phyloP scores from a whole-genome alignment of 2,888 invertebrate species.

The Trissolcus brochymenae region DNA sequence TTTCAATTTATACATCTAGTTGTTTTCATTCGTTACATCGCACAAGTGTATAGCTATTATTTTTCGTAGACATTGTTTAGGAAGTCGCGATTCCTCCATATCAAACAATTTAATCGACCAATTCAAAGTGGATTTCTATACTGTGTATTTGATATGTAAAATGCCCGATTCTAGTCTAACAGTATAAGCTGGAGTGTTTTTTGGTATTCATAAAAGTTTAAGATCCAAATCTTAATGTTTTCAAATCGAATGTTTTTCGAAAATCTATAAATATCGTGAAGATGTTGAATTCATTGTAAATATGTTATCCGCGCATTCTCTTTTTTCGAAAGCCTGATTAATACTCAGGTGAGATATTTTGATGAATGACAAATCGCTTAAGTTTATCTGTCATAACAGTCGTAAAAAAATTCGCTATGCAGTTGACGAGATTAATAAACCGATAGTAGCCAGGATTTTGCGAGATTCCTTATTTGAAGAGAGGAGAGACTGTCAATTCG shows the following conservation, averaged over 20 bases:
- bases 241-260: too few relatives aligned
- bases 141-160: background rate
- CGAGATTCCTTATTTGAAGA: slow-evolving; percentile 24
- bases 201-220: too few relatives aligned
- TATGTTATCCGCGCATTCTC: background rate
- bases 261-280: too few relatives aligned
- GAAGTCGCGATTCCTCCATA: background rate
- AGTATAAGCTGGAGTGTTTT: background rate
- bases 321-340: slow-evolving; percentile 21
- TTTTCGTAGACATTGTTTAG: background rate
- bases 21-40: background rate
- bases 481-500: slow-evolving; percentile 10
- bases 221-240: too few relatives aligned
- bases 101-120: background rate
- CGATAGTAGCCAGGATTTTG: slow-evolving; percentile 12
- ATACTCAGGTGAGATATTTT: background rate
- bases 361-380: background rate
- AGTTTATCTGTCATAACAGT: background rate
- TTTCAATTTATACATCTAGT: background rate
- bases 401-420: background rate
- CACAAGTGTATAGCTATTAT: background rate
- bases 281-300: too few relatives aligned
- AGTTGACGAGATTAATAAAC: slow-evolving; percentile 5
- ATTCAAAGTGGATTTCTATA: background rate
- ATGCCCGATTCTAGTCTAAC: background rate